Percentiles rank a stretch among this genome's conserved stretches.
phyloP scores from a whole-genome alignment of 2,113 vertebrate genomes.

The Colaptes auratus region DNA sequence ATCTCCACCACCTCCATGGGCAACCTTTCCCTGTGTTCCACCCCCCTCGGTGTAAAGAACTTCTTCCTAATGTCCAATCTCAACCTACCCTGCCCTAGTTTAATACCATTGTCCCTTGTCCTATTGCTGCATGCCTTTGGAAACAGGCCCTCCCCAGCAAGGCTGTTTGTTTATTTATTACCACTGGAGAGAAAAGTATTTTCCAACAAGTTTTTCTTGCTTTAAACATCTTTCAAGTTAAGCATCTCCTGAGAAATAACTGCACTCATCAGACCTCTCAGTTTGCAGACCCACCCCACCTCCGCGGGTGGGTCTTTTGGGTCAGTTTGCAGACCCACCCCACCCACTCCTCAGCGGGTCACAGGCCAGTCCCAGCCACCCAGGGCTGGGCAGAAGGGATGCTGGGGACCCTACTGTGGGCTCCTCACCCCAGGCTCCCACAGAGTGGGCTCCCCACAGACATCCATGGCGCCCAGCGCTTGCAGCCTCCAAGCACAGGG shows the following conservation, averaged over 20 bases:
- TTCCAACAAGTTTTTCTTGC: background rate
- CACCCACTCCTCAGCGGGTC: background rate
- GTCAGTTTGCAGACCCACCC: background rate
- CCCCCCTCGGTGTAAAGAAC: no score
- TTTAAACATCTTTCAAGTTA: background rate
- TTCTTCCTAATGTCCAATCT: no score
- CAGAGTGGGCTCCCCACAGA: accelerated
- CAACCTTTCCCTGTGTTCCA: no score
- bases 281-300: background rate
- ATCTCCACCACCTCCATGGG: no score
- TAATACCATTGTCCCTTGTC: no score
- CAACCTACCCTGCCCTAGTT: no score
- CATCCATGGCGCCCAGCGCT: background rate
- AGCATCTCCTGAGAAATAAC: background rate
- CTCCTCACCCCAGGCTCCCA: no score
- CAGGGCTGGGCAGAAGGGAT: constrained; percentile 23
- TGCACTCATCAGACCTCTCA: background rate
- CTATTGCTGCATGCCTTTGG: no score
- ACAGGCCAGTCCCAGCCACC: background rate
- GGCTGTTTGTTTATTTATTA: background rate
- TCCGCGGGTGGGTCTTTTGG: no score
- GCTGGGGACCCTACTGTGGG: background rate
- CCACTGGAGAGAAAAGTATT: background rate
- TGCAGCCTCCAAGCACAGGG: background rate
- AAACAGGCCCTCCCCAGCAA: no score